Evolutionary conservation across 2,797 vertebrate species (phyloP).

Genomic region (Lophotriccus pileatus): DNA sequence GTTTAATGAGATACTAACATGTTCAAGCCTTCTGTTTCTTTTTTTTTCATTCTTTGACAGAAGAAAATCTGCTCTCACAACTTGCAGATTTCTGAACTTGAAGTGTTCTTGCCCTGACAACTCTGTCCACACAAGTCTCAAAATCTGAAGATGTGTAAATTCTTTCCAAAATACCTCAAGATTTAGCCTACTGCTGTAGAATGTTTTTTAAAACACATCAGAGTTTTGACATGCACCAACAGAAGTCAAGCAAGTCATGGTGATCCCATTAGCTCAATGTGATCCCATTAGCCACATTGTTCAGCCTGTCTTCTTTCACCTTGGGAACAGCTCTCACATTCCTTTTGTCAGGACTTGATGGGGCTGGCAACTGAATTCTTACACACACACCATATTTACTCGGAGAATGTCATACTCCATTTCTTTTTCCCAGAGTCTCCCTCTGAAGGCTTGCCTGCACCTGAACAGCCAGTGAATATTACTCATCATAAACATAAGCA

Average conservation of each 20-base stretch:
- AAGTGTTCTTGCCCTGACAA: neutral
- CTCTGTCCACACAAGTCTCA: neutral
- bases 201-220: conserved; percentile 56
- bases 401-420: conserved; percentile 11
- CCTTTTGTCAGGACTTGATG: conserved; percentile 59
- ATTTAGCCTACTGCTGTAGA: conserved; percentile 28
- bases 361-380: conserved; percentile 48
- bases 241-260: conserved; percentile 39
- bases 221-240: conserved; percentile 55
- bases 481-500: neutral
- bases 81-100: neutral
- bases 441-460: neutral
- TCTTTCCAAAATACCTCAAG: neutral
- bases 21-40: neutral
- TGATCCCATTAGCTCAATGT: conserved; percentile 64
- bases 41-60: neutral
- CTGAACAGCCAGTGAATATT: neutral
- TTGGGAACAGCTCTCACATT: conserved; percentile 69
- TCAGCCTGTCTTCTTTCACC: conserved; percentile 67
- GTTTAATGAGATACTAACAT: neutral
- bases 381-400: conserved; percentile 18
- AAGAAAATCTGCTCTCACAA: neutral
- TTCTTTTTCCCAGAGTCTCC: conserved; percentile 35
- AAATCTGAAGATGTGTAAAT: conserved; percentile 13
- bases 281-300: conserved; percentile 70